Percentiles rank a stretch among this genome's conserved stretches.
Evolutionary conservation across 2,113 vertebrate species (phyloP).

Genomic region (Lucifuga dentata): DNA sequence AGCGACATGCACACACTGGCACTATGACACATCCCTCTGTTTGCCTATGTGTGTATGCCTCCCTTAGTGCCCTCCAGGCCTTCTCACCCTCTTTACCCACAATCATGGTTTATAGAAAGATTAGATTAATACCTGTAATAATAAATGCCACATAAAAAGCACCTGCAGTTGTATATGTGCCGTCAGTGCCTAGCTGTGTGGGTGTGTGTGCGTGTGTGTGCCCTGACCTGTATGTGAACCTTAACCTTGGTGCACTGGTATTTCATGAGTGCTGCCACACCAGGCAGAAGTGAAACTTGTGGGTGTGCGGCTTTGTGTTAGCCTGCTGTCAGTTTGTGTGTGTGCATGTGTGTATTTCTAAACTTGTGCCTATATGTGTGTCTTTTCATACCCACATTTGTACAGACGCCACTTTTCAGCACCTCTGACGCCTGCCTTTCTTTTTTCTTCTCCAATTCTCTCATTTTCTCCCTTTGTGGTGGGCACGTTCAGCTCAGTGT

Average conservation of each 20-base stretch:
- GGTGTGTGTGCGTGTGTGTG: constrained; percentile 31
- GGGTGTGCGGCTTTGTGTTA: constrained; percentile 78
- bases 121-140: too few species aligned
- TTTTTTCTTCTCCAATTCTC: constrained; percentile 60
- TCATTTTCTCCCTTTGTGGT: constrained; percentile 62
- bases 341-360: constrained; percentile 63
- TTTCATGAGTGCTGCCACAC: constrained; percentile 81
- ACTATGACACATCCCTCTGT: constrained; percentile 30
- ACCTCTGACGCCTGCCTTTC: constrained; percentile 70
- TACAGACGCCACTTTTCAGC: constrained; percentile 62
- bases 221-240: constrained; percentile 79
- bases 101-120: not conserved
- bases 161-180: not conserved
- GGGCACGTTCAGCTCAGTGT: constrained; percentile 65
- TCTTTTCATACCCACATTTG: constrained; percentile 69
- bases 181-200: constrained; percentile 7
- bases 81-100: constrained; percentile 17
- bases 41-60: constrained; percentile 12
- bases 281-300: constrained; percentile 85
- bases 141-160: not conserved
- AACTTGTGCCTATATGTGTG: constrained; percentile 50
- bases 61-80: constrained; percentile 34
- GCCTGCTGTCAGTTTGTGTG: constrained; percentile 44
- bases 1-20: constrained; percentile 51
- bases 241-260: constrained; percentile 71